Conservation (phyloP, 37 sponge, comb jelly and placozoan genomes). For the Aplysina aerophoba region DNA sequence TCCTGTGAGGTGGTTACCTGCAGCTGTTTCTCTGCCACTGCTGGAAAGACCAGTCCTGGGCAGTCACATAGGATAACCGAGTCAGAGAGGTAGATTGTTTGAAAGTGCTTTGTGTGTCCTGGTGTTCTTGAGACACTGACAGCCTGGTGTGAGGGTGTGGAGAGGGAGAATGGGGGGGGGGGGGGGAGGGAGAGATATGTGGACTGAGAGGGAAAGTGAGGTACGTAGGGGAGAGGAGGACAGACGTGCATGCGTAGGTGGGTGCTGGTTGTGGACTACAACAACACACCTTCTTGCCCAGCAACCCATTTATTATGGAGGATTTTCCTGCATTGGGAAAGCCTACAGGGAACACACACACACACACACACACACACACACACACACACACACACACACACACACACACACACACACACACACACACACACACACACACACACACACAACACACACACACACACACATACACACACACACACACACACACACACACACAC, state of each 20-base stretch:
- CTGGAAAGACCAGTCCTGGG: conserved; percentile 97
- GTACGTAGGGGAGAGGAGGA: too few relatives aligned
- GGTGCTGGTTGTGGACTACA: neutral
- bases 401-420: too few relatives aligned
- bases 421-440: neutral
- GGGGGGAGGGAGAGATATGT: neutral
- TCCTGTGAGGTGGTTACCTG: conserved; percentile 59
- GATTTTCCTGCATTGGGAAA: conserved; percentile 99
- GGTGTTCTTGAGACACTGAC: conserved; percentile 96
- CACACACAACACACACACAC: neutral
- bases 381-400: too few relatives aligned
- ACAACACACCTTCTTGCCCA: conserved; percentile 83
- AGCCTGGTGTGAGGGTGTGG: conserved; percentile 33
- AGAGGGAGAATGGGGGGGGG: neutral
- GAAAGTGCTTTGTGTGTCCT: conserved; percentile 99
- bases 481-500: too few relatives aligned
- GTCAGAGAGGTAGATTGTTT: conserved; percentile 92
- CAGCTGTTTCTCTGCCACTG: conserved; percentile 86
- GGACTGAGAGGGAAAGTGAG: neutral
- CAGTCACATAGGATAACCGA: conserved; percentile 92
- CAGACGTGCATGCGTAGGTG: neutral
- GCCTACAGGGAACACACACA: conserved; percentile 40
- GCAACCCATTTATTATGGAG: conserved; percentile 91
- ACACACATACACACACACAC: too few relatives aligned
- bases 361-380: neutral